A percentile compares a stretch with the other conserved stretches of the same genome.
Conservation (phyloP, 2,888 invertebrate species). For the Apotomis turbidana region DNA sequence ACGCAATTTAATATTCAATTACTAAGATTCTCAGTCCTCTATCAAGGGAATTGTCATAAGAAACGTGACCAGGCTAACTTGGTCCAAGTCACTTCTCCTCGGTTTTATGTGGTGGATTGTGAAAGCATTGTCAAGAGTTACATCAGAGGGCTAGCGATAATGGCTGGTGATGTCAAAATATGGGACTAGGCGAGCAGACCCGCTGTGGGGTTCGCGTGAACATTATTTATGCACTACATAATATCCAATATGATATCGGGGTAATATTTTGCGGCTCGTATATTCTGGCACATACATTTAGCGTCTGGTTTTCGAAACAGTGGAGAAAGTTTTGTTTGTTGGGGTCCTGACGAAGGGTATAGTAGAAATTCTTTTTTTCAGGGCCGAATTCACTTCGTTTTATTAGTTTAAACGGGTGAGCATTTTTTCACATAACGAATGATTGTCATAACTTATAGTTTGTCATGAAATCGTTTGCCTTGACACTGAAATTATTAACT, state of each 20-base stretch:
- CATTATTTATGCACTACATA: slow-evolving; percentile 37
- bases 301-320: slow-evolving; percentile 1
- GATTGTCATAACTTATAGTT: no score
- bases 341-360: neutral
- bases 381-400: no score
- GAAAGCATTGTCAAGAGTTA: slow-evolving; percentile 13
- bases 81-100: slow-evolving; percentile 26
- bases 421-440: no score
- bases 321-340: neutral
- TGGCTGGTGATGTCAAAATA: slow-evolving; percentile 31
- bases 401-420: no score
- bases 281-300: neutral
- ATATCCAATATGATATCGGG: slow-evolving; percentile 23
- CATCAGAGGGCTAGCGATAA: slow-evolving; percentile 9
- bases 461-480: no score
- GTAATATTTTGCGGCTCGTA: slow-evolving; percentile 5
- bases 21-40: slow-evolving; percentile 34
- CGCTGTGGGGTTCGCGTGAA: slow-evolving; percentile 3
- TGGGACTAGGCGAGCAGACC: slow-evolving; percentile 19
- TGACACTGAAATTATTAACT: no score
- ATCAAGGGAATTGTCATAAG: slow-evolving; percentile 40
- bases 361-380: neutral
- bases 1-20: slow-evolving; percentile 42
- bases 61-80: slow-evolving; percentile 26
- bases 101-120: neutral